A percentile compares a stretch with the other conserved stretches of the same genome.
Conservation (phyloP, 2,797 vertebrate species). For the Hippoglossus hippoglossus region DNA sequence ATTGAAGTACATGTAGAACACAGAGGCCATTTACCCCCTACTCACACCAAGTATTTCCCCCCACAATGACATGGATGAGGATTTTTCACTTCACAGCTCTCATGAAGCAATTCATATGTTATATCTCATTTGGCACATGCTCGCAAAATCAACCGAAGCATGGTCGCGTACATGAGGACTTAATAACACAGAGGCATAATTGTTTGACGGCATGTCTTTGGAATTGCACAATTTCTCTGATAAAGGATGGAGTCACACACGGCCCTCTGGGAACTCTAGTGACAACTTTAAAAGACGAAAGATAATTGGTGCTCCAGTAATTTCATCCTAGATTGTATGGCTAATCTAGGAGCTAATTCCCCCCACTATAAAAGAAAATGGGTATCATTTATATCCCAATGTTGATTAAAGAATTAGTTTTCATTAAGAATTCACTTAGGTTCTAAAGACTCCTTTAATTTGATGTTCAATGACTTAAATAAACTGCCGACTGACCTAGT, state of each 20-base stretch:
- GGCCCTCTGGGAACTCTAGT: slow-evolving; percentile 83
- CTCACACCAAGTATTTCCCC: slow-evolving; percentile 77
- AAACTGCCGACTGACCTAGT: slow-evolving; percentile 90
- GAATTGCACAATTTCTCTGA: slow-evolving; percentile 85
- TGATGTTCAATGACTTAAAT: slow-evolving; percentile 96
- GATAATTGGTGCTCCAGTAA: slow-evolving; percentile 88
- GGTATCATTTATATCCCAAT: slow-evolving; percentile 95
- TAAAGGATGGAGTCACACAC: slow-evolving; percentile 81
- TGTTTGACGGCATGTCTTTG: slow-evolving; percentile 85
- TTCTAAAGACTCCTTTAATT: slow-evolving; percentile 97
- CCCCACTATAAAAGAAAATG: slow-evolving; percentile 90
- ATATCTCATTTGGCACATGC: slow-evolving; percentile 81
- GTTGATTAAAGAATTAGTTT: slow-evolving; percentile 99
- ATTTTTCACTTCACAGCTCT: slow-evolving; percentile 79
- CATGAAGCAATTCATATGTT: slow-evolving; percentile 77
- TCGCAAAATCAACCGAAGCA: slow-evolving; percentile 78
- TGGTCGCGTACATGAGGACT: slow-evolving; percentile 78
- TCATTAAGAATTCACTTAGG: slow-evolving; percentile 99
- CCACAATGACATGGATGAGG: slow-evolving; percentile 68
- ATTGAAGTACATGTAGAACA: slow-evolving; percentile 81
- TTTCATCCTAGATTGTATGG: slow-evolving; percentile 87
- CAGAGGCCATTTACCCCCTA: slow-evolving; percentile 80
- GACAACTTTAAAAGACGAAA: slow-evolving; percentile 86
- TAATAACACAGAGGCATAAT: slow-evolving; percentile 84
- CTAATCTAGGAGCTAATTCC: slow-evolving; percentile 97